Conservation (phyloP, 2,888 invertebrate genomes). For the Idaea aversata region DNA sequence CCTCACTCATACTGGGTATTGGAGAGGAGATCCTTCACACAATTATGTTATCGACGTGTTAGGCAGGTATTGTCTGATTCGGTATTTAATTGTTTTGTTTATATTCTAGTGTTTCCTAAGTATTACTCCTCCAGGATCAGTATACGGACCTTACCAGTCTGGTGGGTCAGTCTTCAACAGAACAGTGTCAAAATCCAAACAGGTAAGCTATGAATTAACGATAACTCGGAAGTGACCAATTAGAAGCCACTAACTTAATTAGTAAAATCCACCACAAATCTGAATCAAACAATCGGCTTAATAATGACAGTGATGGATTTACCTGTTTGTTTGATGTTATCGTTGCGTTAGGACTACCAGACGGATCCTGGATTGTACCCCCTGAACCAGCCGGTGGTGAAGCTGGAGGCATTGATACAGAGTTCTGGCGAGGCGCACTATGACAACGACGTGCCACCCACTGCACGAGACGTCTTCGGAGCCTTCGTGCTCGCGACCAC, state of each 20-base stretch:
- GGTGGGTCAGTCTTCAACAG: constrained; percentile 78
- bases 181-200: constrained; percentile 82
- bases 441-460: constrained; percentile 81
- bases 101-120: constrained; percentile 76
- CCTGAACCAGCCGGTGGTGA: constrained; percentile 83
- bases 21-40: too few species aligned
- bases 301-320: too few species aligned
- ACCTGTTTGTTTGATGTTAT: too few species aligned
- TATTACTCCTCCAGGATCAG: constrained; percentile 66
- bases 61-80: background rate
- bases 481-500: constrained; percentile 83
- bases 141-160: constrained; percentile 61
- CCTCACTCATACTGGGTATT: too few species aligned
- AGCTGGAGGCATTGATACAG: constrained; percentile 81
- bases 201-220: constrained; percentile 12
- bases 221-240: too few species aligned
- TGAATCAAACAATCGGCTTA: too few species aligned
- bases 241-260: too few species aligned
- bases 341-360: constrained; percentile 63
- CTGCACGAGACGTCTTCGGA: constrained; percentile 83
- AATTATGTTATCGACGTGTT: background rate
- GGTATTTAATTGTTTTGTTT: constrained; percentile 4
- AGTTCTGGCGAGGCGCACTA: constrained; percentile 85
- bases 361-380: constrained; percentile 83
- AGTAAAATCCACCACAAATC: too few species aligned